Conservation (phyloP, 2,888 invertebrate genomes). For the Odontocolon sp. region DNA sequence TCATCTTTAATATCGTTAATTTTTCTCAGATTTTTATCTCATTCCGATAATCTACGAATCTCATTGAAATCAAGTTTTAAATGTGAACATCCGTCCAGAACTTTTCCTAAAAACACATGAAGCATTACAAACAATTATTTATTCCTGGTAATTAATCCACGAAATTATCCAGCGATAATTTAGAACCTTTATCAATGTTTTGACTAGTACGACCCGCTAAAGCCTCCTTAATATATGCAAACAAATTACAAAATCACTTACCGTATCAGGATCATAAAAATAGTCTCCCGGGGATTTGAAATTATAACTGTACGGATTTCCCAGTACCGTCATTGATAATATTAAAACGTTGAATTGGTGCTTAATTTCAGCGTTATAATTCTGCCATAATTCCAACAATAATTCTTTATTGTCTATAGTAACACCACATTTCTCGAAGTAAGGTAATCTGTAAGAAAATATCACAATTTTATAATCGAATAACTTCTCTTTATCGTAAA, state of each 20-base stretch:
- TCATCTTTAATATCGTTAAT: no score
- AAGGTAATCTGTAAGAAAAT: constrained; percentile 84
- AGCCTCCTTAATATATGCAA: no score
- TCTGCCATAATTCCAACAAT: constrained; percentile 83
- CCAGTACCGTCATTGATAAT: constrained; percentile 89
- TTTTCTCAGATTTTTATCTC: no score
- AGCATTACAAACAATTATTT: no score
- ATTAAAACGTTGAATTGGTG: constrained; percentile 92
- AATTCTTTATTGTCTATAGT: constrained; percentile 82
- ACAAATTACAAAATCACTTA: constrained; percentile 59
- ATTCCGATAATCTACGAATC: no score
- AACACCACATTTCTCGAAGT: constrained; percentile 85
- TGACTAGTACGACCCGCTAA: no score
- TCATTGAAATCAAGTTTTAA: no score
- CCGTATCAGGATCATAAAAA: constrained; percentile 70
- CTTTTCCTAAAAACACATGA: no score
- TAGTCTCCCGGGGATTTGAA: constrained; percentile 69
- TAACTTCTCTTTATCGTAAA: background rate
- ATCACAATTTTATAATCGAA: background rate
- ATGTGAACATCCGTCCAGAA: no score
- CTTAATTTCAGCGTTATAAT: constrained; percentile 87
- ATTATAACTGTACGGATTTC: constrained; percentile 86
- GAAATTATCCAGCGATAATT: no score
- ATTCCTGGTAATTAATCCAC: no score
- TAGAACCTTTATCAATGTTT: no score